Percentiles rank a stretch among this genome's conserved stretches.
phyloP scores from a whole-genome alignment of 2,113 vertebrate species.

The Fulmarus glacialis region DNA sequence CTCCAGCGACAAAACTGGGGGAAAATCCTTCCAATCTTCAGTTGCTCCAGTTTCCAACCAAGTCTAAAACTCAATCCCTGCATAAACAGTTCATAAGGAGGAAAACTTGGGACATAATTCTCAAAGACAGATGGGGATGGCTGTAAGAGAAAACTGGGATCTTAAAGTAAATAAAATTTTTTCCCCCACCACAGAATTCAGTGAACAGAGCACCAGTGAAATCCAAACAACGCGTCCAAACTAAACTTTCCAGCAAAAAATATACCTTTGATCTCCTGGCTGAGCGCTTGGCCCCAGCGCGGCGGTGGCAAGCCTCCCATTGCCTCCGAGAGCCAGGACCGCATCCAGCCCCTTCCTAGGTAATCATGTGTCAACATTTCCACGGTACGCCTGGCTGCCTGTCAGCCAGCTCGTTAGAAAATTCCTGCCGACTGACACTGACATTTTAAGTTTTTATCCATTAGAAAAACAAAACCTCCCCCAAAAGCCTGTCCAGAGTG shows the following conservation, averaged over 20 bases:
- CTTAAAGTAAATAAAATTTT: neutral
- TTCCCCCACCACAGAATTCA: neutral
- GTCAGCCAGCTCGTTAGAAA: conserved; percentile 2
- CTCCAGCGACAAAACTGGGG: neutral
- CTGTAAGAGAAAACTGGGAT: neutral
- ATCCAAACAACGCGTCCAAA: neutral
- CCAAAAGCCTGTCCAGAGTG: neutral
- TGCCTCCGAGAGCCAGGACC: neutral
- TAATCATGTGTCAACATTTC: conserved; percentile 15
- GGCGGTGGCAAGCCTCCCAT: neutral
- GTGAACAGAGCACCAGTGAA: neutral
- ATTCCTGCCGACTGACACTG: neutral
- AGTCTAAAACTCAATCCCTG: neutral
- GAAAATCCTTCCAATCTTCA: neutral
- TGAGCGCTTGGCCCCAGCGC: neutral
- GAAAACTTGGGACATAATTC: neutral
- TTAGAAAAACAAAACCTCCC: neutral
- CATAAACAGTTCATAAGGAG: neutral
- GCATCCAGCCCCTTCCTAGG: neutral
- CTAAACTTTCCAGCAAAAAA: conserved; percentile 10
- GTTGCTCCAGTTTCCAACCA: neutral
- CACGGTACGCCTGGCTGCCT: neutral
- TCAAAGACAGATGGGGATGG: neutral
- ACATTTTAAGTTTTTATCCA: neutral
- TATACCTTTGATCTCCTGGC: conserved; percentile 31